A percentile compares a stretch with the other conserved stretches of the same genome.
Conservation (phyloP, 2,113 vertebrate species). For the Bagarius yarrelli region DNA sequence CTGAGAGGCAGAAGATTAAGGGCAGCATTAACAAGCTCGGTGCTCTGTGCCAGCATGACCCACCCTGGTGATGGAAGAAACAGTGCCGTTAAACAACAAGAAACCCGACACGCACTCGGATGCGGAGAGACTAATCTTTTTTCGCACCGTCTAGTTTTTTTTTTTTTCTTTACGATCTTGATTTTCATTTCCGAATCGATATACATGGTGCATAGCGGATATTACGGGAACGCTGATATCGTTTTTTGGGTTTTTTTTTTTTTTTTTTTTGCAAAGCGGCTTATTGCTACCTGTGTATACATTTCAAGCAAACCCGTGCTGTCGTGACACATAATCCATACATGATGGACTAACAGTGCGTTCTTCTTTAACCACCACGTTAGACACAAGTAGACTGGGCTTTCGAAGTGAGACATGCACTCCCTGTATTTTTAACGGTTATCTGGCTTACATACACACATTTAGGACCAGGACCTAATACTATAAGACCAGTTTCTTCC, state of each 20-base stretch:
- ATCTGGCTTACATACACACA: constrained; percentile 23
- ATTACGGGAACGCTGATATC: neutral
- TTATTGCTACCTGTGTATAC: constrained; percentile 47
- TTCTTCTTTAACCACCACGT: constrained; percentile 46
- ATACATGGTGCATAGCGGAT: neutral
- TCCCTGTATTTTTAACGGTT: constrained; percentile 43
- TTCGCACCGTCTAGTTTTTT: neutral
- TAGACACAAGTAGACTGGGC: constrained; percentile 52
- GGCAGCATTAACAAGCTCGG: constrained; percentile 42
- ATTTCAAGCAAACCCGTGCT: constrained; percentile 50
- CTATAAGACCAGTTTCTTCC: too few species aligned
- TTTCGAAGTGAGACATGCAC: constrained; percentile 49
- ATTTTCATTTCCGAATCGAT: constrained; percentile 15
- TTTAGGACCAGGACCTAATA: too few species aligned
- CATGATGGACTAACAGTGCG: constrained; percentile 46
- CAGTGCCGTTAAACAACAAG: neutral
- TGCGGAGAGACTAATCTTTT: neutral
- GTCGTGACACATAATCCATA: constrained; percentile 52
- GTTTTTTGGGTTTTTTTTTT: neutral
- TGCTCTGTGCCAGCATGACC: constrained; percentile 42
- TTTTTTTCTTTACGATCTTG: neutral
- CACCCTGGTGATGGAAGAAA: constrained; percentile 16
- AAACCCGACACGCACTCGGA: neutral
- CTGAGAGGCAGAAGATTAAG: constrained; percentile 47
- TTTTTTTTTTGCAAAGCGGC: neutral